Evolutionary conservation across 2,888 invertebrate genomes (phyloP).

Genomic region (Pseudococcus viburni): DNA sequence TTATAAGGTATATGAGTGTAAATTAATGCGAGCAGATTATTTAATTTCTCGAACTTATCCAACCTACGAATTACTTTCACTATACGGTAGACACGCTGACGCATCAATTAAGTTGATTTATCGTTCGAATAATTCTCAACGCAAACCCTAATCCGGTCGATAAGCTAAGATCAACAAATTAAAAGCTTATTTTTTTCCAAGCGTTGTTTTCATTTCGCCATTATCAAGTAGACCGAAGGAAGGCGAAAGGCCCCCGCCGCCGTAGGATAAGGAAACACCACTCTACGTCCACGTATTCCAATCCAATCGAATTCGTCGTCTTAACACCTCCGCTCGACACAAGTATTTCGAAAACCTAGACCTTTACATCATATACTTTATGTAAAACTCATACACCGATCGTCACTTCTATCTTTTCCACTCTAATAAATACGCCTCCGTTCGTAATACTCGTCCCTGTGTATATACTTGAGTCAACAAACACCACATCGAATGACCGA

Average conservation of each 20-base stretch:
- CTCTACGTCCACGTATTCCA: not conserved
- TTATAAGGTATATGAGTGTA: not conserved
- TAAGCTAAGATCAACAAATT: conserved; percentile 37
- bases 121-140: conserved; percentile 14
- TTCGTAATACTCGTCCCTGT: not conserved
- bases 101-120: conserved; percentile 47
- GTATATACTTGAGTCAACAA: conserved; percentile 18
- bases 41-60: not conserved
- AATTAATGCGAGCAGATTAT: not conserved
- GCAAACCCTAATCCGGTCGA: conserved; percentile 30
- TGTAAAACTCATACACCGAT: not conserved
- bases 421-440: conserved; percentile 21
- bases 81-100: conserved; percentile 1
- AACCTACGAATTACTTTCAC: conserved; percentile 17
- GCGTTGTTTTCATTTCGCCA: not conserved
- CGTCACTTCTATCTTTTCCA: conserved; percentile 35
- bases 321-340: not conserved
- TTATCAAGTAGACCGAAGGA: not conserved
- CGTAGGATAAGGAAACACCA: not conserved
- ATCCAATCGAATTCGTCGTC: not conserved
- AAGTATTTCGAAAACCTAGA: conserved; percentile 24
- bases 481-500: conserved; percentile 32
- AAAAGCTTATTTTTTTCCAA: conserved; percentile 21
- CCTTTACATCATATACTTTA: conserved; percentile 34
- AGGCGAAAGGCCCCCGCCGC: not conserved